phyloP scores from a whole-genome alignment of 2,888 invertebrate genomes.

The Habrosyne pyritoides region DNA sequence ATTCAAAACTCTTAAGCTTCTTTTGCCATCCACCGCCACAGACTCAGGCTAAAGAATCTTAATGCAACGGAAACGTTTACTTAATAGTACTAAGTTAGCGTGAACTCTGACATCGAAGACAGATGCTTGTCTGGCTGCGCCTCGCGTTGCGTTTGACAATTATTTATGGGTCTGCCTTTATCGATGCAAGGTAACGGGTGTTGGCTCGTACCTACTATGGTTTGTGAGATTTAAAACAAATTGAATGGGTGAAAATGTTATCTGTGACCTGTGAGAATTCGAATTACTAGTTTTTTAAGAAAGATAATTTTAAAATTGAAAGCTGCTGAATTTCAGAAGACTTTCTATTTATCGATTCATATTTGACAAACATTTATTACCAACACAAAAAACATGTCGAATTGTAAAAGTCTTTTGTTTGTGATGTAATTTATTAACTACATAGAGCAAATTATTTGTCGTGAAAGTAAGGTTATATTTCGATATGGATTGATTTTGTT shows the following conservation, averaged over 20 bases:
- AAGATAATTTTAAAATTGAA: too few species aligned
- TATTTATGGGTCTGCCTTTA: conserved; percentile 22
- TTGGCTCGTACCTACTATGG: background rate
- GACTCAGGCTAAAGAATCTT: background rate
- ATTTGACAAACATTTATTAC: too few species aligned
- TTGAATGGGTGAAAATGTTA: background rate
- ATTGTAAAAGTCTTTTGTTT: too few species aligned
- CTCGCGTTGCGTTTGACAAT: conserved; percentile 18
- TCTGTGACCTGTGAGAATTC: background rate
- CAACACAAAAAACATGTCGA: too few species aligned
- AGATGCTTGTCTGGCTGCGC: conserved; percentile 32
- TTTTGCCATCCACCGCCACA: background rate
- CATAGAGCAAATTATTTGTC: too few species aligned
- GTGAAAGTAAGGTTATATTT: too few species aligned
- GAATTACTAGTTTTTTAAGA: background rate
- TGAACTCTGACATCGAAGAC: conserved; percentile 35
- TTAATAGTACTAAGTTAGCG: conserved; percentile 13
- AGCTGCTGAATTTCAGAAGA: too few species aligned
- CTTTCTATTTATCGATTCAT: too few species aligned
- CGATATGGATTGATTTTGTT: too few species aligned
- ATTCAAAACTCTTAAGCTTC: too few species aligned
- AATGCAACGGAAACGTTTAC: background rate
- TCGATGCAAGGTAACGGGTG: conserved; percentile 7
- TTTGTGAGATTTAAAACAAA: background rate
- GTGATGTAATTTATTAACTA: too few species aligned